phyloP scores from a whole-genome alignment of 92 coral and sea anemone genomes.

The Umimayanthus kanabou region DNA sequence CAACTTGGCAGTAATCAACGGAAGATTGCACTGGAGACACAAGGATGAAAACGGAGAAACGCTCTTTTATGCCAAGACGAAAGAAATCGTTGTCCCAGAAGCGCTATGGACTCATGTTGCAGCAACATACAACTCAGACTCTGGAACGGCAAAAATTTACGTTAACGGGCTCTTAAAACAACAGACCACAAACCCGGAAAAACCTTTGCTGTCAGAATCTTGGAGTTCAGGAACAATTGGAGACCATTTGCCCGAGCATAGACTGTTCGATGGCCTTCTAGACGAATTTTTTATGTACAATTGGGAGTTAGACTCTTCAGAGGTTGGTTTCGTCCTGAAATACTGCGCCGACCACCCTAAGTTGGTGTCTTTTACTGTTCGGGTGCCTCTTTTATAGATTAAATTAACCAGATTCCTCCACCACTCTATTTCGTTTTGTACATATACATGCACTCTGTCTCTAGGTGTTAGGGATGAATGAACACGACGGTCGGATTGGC shows the following conservation, averaged over 20 bases:
- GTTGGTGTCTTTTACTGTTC: conserved; percentile 94
- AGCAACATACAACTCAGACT: conserved; percentile 81
- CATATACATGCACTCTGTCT: neutral
- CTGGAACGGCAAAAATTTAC: conserved; percentile 84
- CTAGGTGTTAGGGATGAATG: neutral
- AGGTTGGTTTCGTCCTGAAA: conserved; percentile 86
- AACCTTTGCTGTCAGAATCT: conserved; percentile 71
- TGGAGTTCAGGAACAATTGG: conserved; percentile 89
- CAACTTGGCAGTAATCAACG: conserved; percentile 85
- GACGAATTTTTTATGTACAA: conserved; percentile 97
- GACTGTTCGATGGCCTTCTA: conserved; percentile 77
- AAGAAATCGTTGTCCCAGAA: conserved; percentile 89
- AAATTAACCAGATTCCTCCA: neutral
- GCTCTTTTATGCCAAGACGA: conserved; percentile 77
- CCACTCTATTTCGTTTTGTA: neutral
- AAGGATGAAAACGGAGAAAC: conserved; percentile 61
- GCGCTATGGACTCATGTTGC: conserved; percentile 97
- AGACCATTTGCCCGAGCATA: conserved; percentile 79
- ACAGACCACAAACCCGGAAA: conserved; percentile 55
- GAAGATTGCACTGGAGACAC: conserved; percentile 87
- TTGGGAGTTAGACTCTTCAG: conserved; percentile 95
- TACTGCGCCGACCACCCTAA: conserved; percentile 99
- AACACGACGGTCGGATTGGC: too few relatives aligned
- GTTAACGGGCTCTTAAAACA: conserved; percentile 89
- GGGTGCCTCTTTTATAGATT: conserved; percentile 74